Evolutionary conservation across 1,140 invertebrate genomes (phyloP).

Genomic region (Aphelinus certus): DNA sequence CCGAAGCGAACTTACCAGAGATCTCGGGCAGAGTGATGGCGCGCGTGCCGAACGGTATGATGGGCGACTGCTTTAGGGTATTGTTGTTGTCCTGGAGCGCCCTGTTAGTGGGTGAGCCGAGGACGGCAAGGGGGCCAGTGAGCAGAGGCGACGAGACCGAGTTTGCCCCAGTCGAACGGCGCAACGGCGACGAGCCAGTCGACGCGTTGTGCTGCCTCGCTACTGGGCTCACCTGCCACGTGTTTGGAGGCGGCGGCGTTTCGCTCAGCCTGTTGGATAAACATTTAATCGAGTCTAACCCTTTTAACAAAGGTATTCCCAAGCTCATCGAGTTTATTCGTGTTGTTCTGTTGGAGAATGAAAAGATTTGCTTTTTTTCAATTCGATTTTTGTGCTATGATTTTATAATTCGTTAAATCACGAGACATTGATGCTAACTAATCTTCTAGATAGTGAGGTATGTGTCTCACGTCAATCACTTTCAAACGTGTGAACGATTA

Average conservation of each 20-base stretch:
- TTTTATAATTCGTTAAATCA: too few species aligned
- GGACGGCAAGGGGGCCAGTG: conserved; percentile 69
- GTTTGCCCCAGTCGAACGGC: conserved; percentile 69
- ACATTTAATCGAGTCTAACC: neutral
- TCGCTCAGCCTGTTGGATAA: conserved; percentile 63
- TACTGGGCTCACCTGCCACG: conserved; percentile 81
- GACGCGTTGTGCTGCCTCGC: conserved; percentile 68
- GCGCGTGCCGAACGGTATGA: conserved; percentile 75
- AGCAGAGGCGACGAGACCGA: conserved; percentile 78
- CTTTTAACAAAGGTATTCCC: too few species aligned
- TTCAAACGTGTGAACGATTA: too few species aligned
- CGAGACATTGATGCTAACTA: too few species aligned
- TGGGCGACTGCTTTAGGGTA: conserved; percentile 68
- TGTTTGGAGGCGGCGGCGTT: conserved; percentile 80
- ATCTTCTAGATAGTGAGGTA: too few species aligned
- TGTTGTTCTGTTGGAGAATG: too few species aligned
- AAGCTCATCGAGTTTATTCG: too few species aligned
- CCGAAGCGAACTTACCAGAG: conserved; percentile 57
- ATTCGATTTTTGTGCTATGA: too few species aligned
- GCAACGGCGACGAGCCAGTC: conserved; percentile 73
- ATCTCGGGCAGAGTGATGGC: conserved; percentile 82
- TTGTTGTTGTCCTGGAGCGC: conserved; percentile 70
- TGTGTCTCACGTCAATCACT: too few species aligned
- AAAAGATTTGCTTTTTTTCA: too few species aligned
- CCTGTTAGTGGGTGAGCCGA: conserved; percentile 72